Base-by-base conservation (phyloP, 1,140 invertebrate genomes). In the Bombus cullumanus region DNA sequence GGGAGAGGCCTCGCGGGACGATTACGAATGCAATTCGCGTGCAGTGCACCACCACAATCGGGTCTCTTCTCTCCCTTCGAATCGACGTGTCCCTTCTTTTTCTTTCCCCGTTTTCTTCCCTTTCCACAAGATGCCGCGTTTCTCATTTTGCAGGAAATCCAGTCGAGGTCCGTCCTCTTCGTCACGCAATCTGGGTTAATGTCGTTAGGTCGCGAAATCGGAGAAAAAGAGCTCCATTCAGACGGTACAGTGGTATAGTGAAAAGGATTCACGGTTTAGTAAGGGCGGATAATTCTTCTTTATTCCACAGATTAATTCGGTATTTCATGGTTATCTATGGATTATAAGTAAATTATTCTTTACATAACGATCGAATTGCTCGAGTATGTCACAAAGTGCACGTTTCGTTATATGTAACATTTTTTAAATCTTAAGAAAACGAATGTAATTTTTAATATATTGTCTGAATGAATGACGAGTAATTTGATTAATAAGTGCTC, bases 11-110 rank as follows among this genome's bases (percentile, higher is more conserved):
- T 47, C 31, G 47, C 47, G 31, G 25, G 43, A 28, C 66, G 72
- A 91, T 91, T 91, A 91, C 89, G 80, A 90, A 91, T 90, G 89
- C 89, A 79, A 91, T 72, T 34, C 86, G 81, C 86, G 86, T 82
- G 71, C 34, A 37, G 59, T 62, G 43, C 62, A 89, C 66, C 34
- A 59, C 43, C 39, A 57, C 64, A 37, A 37, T n/a, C 77, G 12
- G 3, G 12, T 15, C 18, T 41, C 41, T 22, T 57, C 31, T 28
- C 15, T 31, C 28, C 43, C 43, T 75, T 39, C 13, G n/a, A 66
- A 76, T 79, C 47, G 15, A 43, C 72, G 72, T n/a, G 53, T 69
- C n/a, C 28, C 80, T 41, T 82, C 69, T 31, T 43, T 34, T 79
- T 78, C n/a, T 62, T 43, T 43, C 37, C 34, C 47, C 47, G 15